These are phyloP conservation scores for Aleiodes testaceus DNA, from an alignment of 2,888 invertebrate species.

Conservation along the genomic window DNA sequence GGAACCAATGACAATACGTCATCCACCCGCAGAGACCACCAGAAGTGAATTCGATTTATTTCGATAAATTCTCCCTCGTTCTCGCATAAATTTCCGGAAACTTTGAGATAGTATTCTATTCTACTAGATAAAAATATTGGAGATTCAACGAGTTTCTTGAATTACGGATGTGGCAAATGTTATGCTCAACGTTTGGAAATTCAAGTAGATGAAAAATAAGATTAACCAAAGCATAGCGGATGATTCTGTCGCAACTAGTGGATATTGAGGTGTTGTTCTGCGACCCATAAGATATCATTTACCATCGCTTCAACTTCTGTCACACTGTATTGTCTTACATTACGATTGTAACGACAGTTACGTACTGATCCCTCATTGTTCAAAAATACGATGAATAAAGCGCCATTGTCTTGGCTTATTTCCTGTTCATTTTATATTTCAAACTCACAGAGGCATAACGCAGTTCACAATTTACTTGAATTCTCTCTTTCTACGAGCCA, in stretches of 20 bases:
- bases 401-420: conserved; percentile 21
- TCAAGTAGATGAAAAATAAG: conserved; percentile 12
- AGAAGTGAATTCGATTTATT: conserved; percentile 51
- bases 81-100: neutral
- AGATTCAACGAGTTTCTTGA: neutral
- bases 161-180: too few relatives aligned
- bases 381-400: neutral
- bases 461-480: conserved; percentile 29
- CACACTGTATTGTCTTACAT: conserved; percentile 70
- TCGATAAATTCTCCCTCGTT: conserved; percentile 32
- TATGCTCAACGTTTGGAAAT: neutral
- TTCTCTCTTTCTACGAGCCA: conserved; percentile 10
- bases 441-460: neutral
- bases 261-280: conserved; percentile 36
- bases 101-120: conserved; percentile 39
- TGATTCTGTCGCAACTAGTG: conserved; percentile 32
- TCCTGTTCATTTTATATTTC: neutral
- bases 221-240: conserved; percentile 9
- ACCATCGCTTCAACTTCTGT: conserved; percentile 52
- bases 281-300: conserved; percentile 50
- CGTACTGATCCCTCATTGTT: conserved; percentile 13
- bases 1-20: conserved; percentile 60
- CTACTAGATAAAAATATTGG: neutral
- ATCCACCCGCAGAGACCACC: conserved; percentile 55
- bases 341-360: conserved; percentile 59